Evolutionary conservation across 2,888 invertebrate genomes (phyloP).

Genomic region (Noctua fimbriata): DNA sequence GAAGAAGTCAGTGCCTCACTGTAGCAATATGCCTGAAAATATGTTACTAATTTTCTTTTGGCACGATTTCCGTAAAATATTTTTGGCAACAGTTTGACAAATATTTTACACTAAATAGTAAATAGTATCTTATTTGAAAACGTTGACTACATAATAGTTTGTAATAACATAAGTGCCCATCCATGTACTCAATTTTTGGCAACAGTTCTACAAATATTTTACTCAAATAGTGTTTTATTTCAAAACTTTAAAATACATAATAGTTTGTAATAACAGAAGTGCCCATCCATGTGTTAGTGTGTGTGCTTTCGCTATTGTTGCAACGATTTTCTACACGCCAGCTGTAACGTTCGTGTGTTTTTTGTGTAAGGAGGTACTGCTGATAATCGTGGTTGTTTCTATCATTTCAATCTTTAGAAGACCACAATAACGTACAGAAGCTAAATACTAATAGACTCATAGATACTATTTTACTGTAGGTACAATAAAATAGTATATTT

Average conservation of each 20-base stretch:
- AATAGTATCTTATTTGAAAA: background rate
- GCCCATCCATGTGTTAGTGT: background rate
- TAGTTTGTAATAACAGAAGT: background rate
- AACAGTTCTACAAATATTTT: background rate
- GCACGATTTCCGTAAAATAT: background rate
- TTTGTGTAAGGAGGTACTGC: background rate
- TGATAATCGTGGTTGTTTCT: background rate
- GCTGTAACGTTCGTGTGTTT: background rate
- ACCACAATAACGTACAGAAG: background rate
- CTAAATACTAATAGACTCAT: background rate
- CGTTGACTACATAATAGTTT: conserved; percentile 1
- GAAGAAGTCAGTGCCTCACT: too few species aligned
- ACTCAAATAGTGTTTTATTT: background rate
- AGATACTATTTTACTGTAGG: background rate
- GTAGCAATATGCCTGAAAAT: background rate
- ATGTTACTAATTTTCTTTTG: background rate
- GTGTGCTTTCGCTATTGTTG: background rate
- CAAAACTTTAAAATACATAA: background rate
- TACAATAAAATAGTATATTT: too few species aligned
- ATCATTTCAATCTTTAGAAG: background rate
- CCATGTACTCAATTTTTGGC: background rate
- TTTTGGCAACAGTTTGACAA: background rate
- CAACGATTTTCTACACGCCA: background rate
- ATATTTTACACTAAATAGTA: background rate
- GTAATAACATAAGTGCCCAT: background rate